A percentile compares a stretch with the other conserved stretches of the same genome.
Evolutionary conservation across 2,113 vertebrate genomes (phyloP).

Genomic region (Carlito syrichta): DNA sequence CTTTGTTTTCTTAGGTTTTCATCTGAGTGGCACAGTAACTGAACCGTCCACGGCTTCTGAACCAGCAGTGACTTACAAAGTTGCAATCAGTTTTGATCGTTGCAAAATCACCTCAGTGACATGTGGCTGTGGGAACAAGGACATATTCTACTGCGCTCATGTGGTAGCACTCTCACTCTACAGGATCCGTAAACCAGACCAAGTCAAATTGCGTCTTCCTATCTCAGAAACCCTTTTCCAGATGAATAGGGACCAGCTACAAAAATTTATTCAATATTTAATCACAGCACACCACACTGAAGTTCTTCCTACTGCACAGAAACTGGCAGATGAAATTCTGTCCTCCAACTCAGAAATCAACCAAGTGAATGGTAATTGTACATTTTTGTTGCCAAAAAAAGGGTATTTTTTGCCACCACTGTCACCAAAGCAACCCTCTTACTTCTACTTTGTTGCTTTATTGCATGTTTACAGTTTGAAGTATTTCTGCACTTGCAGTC

Average conservation of each 20-base stretch:
- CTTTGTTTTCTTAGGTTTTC: conserved; percentile 89
- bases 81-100: conserved; percentile 99
- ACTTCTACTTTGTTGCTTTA: conserved; percentile 5
- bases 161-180: conserved; percentile 98
- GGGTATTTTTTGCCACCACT: neutral
- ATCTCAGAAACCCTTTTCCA: conserved; percentile 99
- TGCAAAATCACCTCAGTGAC: conserved; percentile 99
- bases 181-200: conserved; percentile 97
- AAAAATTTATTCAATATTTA: conserved; percentile 99
- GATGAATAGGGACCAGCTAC: conserved; percentile 99
- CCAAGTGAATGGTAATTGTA: conserved; percentile 94
- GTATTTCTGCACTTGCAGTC: conserved; percentile 23
- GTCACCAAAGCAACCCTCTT: neutral
- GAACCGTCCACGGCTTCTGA: conserved; percentile 92
- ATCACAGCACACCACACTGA: conserved; percentile 99
- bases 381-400: conserved; percentile 45
- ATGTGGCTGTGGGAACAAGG: conserved; percentile 97
- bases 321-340: conserved; percentile 98
- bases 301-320: conserved; percentile 98
- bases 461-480: neutral
- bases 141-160: conserved; percentile 99
- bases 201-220: conserved; percentile 98
- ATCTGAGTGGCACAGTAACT: conserved; percentile 96
- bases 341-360: conserved; percentile 99
- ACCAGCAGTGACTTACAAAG: conserved; percentile 94